These are phyloP conservation scores for Gortyna flavago DNA, from an alignment of 2,888 invertebrate genomes.

Conservation along the genomic window DNA sequence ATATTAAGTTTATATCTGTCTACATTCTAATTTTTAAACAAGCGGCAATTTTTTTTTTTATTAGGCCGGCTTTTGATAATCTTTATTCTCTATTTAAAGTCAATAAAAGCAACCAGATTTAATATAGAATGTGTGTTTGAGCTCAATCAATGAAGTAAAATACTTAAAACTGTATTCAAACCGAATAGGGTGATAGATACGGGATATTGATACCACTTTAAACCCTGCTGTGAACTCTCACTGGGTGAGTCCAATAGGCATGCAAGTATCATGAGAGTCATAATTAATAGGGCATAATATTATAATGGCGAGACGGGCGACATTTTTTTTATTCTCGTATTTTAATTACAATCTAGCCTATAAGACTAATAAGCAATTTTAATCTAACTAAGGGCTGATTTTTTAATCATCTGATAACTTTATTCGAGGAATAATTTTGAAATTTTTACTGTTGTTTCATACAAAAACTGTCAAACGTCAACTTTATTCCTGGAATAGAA, in stretches of 20 bases:
- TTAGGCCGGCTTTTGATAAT: not conserved
- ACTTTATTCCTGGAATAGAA: no score
- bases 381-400: no score
- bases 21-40: not conserved
- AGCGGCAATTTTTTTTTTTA: not conserved
- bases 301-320: not conserved
- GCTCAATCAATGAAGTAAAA: constrained; percentile 3
- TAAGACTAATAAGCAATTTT: no score
- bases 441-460: no score
- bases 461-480: no score
- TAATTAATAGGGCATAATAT: not conserved
- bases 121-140: constrained; percentile 10
- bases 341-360: no score
- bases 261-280: not conserved
- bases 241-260: constrained; percentile 31
- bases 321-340: no score
- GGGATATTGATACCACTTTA: constrained; percentile 29
- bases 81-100: not conserved
- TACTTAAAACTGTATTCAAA: constrained; percentile 16
- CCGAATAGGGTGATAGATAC: constrained; percentile 2
- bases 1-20: no score
- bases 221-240: constrained; percentile 20
- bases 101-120: constrained; percentile 17
- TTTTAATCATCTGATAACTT: no score
- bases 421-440: no score